phyloP scores from a whole-genome alignment of 2,888 invertebrate genomes.

The Linnaemya tessellans region DNA sequence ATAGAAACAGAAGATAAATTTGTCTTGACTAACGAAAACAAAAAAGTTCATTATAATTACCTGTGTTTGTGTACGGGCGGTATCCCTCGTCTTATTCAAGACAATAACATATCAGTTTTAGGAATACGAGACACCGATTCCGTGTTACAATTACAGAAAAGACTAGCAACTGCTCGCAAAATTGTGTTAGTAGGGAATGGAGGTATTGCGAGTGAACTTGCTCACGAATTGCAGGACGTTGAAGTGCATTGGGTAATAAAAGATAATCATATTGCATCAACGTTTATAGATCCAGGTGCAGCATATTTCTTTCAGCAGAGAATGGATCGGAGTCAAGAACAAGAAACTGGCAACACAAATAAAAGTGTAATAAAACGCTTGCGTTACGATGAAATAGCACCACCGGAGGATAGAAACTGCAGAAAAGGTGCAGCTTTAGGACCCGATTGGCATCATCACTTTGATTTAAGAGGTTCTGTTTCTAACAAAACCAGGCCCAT shows the following conservation, averaged over 20 bases:
- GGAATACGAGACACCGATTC: constrained; percentile 98
- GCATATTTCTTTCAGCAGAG: constrained; percentile 93
- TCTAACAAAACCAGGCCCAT: constrained; percentile 80
- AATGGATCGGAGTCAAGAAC: constrained; percentile 49
- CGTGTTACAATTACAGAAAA: constrained; percentile 90
- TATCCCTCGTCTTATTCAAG: constrained; percentile 89
- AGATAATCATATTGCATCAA: constrained; percentile 95
- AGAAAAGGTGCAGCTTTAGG: constrained; percentile 95
- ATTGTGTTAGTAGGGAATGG: constrained; percentile 97
- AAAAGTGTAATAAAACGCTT: constrained; percentile 85
- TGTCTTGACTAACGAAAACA: constrained; percentile 85
- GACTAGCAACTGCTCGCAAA: constrained; percentile 87
- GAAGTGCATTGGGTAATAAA: constrained; percentile 97
- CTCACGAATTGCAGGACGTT: constrained; percentile 92
- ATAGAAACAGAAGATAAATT: constrained; percentile 85
- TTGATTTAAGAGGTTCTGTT: constrained; percentile 83
- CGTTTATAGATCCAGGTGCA: constrained; percentile 98
- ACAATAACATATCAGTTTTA: constrained; percentile 87
- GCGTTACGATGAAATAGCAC: constrained; percentile 86
- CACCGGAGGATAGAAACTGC: constrained; percentile 69
- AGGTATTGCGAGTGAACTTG: constrained; percentile 98
- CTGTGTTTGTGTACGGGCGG: constrained; percentile 97
- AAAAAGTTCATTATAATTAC: constrained; percentile 88
- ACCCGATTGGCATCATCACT: constrained; percentile 95
- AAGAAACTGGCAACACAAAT: neutral